Conservation (phyloP, 2,888 invertebrate genomes). For the Temnothorax ravouxi region DNA sequence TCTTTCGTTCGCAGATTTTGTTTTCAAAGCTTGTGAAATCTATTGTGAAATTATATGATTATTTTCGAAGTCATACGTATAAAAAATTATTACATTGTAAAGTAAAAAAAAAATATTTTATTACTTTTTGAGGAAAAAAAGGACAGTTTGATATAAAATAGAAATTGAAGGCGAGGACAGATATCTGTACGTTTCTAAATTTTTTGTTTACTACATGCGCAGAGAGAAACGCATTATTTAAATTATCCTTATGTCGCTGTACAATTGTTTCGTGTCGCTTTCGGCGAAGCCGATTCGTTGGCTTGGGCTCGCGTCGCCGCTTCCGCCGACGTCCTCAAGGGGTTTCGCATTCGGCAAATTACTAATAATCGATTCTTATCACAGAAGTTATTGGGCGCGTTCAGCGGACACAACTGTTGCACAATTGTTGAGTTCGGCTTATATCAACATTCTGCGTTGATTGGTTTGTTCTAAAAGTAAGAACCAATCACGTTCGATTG, state of each 20-base stretch:
- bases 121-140: not conserved
- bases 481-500: too few species aligned
- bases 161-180: not conserved
- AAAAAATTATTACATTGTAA: not conserved
- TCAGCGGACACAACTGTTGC: too few species aligned
- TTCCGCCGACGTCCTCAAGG: slow-evolving; percentile 59
- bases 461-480: too few species aligned
- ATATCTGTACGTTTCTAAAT: not conserved
- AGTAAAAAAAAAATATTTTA: not conserved
- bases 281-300: slow-evolving; percentile 25
- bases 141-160: not conserved
- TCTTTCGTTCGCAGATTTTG: not conserved
- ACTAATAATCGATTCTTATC: slow-evolving; percentile 77
- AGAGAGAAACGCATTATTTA: too few species aligned
- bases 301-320: slow-evolving; percentile 51
- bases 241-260: not conserved
- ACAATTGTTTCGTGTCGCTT: slow-evolving; percentile 14
- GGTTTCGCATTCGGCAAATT: slow-evolving; percentile 79
- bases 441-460: too few species aligned
- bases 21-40: not conserved
- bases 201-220: not conserved
- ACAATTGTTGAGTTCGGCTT: too few species aligned
- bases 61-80: not conserved
- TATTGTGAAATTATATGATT: too few species aligned
- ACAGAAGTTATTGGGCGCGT: slow-evolving; percentile 79